phyloP scores from a whole-genome alignment of 2,797 vertebrate genomes.

The Phrynocephalus forsythii region DNA sequence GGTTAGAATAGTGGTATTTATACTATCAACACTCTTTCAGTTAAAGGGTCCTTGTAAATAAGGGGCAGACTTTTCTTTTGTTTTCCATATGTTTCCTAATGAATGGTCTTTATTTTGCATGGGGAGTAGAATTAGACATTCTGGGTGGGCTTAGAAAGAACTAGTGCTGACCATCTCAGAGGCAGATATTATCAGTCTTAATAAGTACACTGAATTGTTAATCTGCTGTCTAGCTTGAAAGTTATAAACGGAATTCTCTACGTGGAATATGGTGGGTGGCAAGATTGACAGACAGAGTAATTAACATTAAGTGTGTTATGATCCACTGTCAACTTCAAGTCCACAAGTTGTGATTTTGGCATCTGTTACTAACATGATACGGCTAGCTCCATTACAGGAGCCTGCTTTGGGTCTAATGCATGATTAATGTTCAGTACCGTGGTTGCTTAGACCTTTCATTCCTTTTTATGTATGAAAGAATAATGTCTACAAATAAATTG shows the following conservation, averaged over 20 bases:
- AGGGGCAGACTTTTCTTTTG: slow-evolving; percentile 16
- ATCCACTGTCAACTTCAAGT: slow-evolving; percentile 18
- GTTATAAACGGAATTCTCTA: neutral
- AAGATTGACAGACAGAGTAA: slow-evolving; percentile 25
- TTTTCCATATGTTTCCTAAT: slow-evolving; percentile 5
- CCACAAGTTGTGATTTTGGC: slow-evolving; percentile 43
- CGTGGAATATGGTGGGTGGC: neutral
- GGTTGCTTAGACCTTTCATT: slow-evolving; percentile 51
- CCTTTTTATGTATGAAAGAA: slow-evolving; percentile 54
- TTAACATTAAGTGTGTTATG: slow-evolving; percentile 39
- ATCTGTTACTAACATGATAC: slow-evolving; percentile 25
- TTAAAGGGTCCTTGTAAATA: neutral
- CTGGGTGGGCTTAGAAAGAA: neutral
- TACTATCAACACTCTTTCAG: slow-evolving; percentile 28
- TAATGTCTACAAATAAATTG: slow-evolving; percentile 63
- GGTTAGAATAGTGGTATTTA: slow-evolving; percentile 54
- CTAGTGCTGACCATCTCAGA: slow-evolving; percentile 21
- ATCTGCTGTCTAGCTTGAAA: slow-evolving; percentile 10
- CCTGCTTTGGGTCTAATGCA: slow-evolving; percentile 46
- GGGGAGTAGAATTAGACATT: neutral
- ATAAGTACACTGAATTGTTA: slow-evolving; percentile 6
- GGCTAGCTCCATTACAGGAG: slow-evolving; percentile 7
- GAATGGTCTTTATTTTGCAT: neutral
- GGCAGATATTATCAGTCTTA: slow-evolving; percentile 27
- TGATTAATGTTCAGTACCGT: slow-evolving; percentile 53